Conservation (phyloP, 2,888 invertebrate genomes). For the Orthonychiurus folsomi region DNA sequence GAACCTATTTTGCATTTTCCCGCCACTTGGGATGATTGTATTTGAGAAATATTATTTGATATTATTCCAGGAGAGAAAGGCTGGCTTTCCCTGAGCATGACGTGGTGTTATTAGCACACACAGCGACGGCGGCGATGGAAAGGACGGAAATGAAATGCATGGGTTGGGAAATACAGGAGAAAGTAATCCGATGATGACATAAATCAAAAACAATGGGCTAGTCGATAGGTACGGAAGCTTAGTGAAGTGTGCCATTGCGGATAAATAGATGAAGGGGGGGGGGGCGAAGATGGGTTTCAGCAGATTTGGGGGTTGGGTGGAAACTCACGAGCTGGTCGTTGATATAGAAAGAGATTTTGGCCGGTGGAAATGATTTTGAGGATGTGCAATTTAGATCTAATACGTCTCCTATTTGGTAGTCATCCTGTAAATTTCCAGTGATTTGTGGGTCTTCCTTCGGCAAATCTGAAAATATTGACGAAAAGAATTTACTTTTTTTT, state of each 20-base stretch:
- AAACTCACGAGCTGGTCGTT: conserved; percentile 49
- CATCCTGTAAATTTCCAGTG: conserved; percentile 57
- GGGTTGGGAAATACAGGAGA: conserved; percentile 9
- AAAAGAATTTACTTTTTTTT: too few relatives aligned
- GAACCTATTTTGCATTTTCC: neutral
- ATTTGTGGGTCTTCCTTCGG: conserved; percentile 66
- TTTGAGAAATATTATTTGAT: neutral
- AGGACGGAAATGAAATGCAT: conserved; percentile 7
- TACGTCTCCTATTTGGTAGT: conserved; percentile 64
- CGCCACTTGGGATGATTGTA: neutral
- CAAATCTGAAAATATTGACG: conserved; percentile 27
- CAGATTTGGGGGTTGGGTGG: neutral
- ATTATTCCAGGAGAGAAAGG: neutral
- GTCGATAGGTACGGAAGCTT: conserved; percentile 14
- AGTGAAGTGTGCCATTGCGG: conserved; percentile 14
- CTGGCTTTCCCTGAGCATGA: too few relatives aligned
- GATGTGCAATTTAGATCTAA: conserved; percentile 68
- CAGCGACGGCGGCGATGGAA: neutral
- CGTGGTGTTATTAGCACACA: too few relatives aligned
- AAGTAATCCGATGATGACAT: conserved; percentile 29
- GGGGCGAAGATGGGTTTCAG: neutral
- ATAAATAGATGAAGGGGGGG: conserved; percentile 4
- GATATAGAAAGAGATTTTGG: conserved; percentile 66
- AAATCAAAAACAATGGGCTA: conserved; percentile 32
- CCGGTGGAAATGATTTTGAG: conserved; percentile 65